Conservation (phyloP, 2,113 vertebrate species). For the Chaenogobius annularis region DNA sequence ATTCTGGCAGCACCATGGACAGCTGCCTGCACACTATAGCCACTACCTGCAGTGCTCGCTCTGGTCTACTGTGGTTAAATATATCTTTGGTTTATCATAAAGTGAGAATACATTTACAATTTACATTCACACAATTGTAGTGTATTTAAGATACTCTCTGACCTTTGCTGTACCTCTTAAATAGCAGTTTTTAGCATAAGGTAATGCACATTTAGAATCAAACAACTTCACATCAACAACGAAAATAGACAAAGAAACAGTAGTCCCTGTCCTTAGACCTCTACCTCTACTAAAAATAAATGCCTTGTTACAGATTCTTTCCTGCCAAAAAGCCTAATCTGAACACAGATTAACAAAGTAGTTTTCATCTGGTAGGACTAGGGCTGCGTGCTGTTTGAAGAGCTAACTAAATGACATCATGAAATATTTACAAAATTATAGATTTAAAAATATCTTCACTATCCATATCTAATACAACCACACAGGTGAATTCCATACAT, state of each 20-base stretch:
- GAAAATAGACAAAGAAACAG: not conserved
- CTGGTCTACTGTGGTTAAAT: not conserved
- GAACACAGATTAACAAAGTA: not conserved
- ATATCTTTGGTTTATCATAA: not conserved
- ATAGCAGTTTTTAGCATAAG: too few relatives aligned
- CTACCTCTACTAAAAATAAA: not conserved
- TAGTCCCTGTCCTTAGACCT: not conserved
- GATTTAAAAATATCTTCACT: not conserved
- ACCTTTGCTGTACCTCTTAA: too few relatives aligned
- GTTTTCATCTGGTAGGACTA: not conserved
- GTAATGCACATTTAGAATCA: not conserved
- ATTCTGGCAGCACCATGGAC: not conserved
- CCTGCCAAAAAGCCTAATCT: not conserved
- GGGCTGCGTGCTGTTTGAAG: too few relatives aligned
- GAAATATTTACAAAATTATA: not conserved
- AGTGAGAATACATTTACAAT: not conserved
- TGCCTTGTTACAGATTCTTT: not conserved
- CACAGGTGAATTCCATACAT: constrained; percentile 5
- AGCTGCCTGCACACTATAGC: not conserved
- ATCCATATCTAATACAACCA: not conserved
- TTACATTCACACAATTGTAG: not conserved
- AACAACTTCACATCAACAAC: not conserved
- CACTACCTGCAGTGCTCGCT: not conserved
- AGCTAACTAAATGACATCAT: not conserved
- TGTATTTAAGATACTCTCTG: too few relatives aligned